These are phyloP conservation scores for Lasaia peninsularis DNA, from an alignment of 1,140 invertebrate genomes.

Conservation along the genomic window DNA sequence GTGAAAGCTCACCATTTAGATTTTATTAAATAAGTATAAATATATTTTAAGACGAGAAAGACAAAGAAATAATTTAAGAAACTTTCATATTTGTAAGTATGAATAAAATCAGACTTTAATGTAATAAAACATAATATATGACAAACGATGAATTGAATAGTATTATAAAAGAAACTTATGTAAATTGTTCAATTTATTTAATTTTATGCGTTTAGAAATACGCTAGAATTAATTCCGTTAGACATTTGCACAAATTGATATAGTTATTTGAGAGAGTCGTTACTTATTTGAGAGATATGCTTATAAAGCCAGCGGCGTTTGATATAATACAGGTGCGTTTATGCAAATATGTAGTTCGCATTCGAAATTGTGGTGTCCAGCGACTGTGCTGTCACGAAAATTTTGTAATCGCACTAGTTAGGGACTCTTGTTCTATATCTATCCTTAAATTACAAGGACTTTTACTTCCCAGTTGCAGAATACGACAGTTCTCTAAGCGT, in stretches of 20 bases:
- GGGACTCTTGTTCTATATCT: slow-evolving; percentile 32
- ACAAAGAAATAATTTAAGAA: too few species aligned
- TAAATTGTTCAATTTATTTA: background rate
- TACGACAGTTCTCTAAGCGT: slow-evolving; percentile 22
- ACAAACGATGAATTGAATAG: background rate
- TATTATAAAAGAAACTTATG: background rate
- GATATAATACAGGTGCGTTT: slow-evolving; percentile 42
- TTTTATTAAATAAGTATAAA: too few species aligned
- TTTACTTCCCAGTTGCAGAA: slow-evolving; percentile 54
- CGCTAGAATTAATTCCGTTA: background rate
- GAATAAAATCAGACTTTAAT: background rate
- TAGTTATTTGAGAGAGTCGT: background rate
- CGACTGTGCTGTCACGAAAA: slow-evolving; percentile 40
- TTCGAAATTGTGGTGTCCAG: slow-evolving; percentile 26
- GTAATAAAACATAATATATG: background rate
- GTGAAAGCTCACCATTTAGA: too few species aligned
- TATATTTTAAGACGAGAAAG: too few species aligned
- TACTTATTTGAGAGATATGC: slow-evolving; percentile 10
- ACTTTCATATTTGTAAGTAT: background rate
- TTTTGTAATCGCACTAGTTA: slow-evolving; percentile 41
- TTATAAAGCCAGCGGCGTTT: slow-evolving; percentile 19
- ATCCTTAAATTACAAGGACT: slow-evolving; percentile 56
- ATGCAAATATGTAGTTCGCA: slow-evolving; percentile 42
- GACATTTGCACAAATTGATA: background rate
- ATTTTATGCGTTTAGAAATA: background rate